phyloP scores from a whole-genome alignment of 2,113 vertebrate species.

The Chaetops frenatus region DNA sequence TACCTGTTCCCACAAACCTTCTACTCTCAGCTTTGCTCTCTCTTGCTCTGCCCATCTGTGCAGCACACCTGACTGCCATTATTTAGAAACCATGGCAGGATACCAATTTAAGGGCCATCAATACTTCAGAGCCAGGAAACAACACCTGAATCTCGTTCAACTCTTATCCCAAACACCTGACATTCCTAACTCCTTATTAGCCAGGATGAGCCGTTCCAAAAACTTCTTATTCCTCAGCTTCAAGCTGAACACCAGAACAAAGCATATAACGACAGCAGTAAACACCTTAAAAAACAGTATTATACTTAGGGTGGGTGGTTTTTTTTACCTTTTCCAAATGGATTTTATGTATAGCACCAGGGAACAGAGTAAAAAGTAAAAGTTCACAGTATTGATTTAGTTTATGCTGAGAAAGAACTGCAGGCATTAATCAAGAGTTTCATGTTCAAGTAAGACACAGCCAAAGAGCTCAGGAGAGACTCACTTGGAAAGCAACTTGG shows the following conservation, averaged over 20 bases:
- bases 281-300: neutral
- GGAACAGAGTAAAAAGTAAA: neutral
- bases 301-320: fast-evolving
- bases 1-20: neutral
- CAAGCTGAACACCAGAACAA: neutral
- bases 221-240: neutral
- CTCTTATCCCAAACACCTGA: neutral
- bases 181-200: neutral
- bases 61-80: neutral
- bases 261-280: neutral
- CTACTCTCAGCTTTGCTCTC: neutral
- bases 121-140: neutral
- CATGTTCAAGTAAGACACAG: neutral
- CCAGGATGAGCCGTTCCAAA: neutral
- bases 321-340: neutral
- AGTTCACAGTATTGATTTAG: neutral
- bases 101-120: neutral
- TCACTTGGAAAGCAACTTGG: neutral
- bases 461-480: neutral
- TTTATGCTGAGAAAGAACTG: neutral
- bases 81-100: neutral
- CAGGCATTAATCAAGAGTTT: neutral
- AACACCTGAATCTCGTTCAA: neutral
- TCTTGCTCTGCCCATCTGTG: neutral
- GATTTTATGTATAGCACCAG: neutral